These are phyloP conservation scores for Pogonomyrmex barbatus DNA, from an alignment of 1,140 invertebrate genomes.

Conservation along the genomic window DNA sequence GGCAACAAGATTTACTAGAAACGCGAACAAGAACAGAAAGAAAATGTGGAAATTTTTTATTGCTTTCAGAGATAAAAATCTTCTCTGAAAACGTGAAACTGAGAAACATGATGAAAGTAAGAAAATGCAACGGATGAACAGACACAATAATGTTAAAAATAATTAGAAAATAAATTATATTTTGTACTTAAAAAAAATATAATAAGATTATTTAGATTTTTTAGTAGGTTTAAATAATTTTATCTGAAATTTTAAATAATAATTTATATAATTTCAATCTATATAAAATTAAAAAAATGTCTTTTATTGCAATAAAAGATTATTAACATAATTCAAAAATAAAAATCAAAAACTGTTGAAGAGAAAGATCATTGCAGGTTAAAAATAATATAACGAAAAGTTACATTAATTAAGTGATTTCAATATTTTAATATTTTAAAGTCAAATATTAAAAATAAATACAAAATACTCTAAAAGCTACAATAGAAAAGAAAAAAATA, in stretches of 20 bases:
- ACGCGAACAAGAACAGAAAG: not conserved
- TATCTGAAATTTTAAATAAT: not conserved
- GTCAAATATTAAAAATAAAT: not conserved
- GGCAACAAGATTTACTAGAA: not conserved
- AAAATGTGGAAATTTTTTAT: constrained; percentile 19
- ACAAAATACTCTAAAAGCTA: not conserved
- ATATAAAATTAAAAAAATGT: not conserved
- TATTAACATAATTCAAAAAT: not conserved
- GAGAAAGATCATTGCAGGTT: not conserved
- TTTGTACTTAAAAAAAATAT: not conserved
- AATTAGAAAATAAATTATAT: not conserved
- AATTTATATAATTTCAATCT: not conserved
- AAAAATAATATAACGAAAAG: not conserved
- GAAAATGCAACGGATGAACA: not conserved
- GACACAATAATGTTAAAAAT: not conserved
- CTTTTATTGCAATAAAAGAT: not conserved
- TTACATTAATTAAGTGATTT: not conserved
- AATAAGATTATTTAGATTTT: too few relatives aligned
- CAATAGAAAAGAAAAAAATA: not conserved
- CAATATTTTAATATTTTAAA: not conserved
- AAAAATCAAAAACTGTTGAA: not conserved
- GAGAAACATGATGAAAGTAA: not conserved
- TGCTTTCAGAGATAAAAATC: constrained; percentile 7
- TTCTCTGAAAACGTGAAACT: not conserved
- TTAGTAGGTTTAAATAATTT: not conserved